A percentile compares a stretch with the other conserved stretches of the same genome.
phyloP scores from a whole-genome alignment of 2,888 invertebrate genomes.

The Heteromyza rotundicornis region DNA sequence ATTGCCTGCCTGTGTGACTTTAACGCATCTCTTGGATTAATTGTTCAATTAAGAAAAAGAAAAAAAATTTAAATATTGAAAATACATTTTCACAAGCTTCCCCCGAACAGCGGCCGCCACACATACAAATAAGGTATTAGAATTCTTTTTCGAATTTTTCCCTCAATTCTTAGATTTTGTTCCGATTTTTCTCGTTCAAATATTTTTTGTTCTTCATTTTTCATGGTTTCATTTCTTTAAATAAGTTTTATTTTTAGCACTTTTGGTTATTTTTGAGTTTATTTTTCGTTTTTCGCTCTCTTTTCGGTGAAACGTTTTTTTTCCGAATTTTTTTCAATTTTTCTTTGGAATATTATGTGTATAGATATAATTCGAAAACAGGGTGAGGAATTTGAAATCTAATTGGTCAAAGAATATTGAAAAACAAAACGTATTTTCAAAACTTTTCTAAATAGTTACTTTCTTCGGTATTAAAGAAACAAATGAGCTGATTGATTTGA shows the following conservation, averaged over 20 bases:
- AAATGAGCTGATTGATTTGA: no score
- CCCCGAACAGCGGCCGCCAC: not conserved
- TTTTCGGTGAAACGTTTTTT: slow-evolving; percentile 30
- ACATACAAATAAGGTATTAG: not conserved
- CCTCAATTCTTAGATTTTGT: slow-evolving; percentile 35
- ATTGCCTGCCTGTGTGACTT: not conserved
- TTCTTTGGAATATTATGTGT: slow-evolving; percentile 41
- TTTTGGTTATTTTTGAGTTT: slow-evolving; percentile 52
- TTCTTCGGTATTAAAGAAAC: no score
- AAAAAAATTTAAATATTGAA: not conserved
- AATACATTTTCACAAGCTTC: not conserved
- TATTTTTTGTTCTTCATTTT: slow-evolving; percentile 43
- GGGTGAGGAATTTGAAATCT: not conserved
- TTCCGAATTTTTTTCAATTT: slow-evolving; percentile 36
- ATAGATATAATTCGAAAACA: slow-evolving; percentile 17
- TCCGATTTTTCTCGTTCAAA: slow-evolving; percentile 24
- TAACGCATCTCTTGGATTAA: not conserved
- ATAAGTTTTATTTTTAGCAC: slow-evolving; percentile 58
- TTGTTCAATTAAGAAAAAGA: not conserved
- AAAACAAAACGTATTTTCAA: no score
- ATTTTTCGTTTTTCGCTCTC: slow-evolving; percentile 32
- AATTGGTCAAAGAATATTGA: no score
- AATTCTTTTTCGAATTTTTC: not conserved
- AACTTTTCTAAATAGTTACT: no score
- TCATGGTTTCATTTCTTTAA: slow-evolving; percentile 61